Base-by-base conservation (phyloP, 1,140 invertebrate species). In the Temnothorax longispinosus region DNA sequence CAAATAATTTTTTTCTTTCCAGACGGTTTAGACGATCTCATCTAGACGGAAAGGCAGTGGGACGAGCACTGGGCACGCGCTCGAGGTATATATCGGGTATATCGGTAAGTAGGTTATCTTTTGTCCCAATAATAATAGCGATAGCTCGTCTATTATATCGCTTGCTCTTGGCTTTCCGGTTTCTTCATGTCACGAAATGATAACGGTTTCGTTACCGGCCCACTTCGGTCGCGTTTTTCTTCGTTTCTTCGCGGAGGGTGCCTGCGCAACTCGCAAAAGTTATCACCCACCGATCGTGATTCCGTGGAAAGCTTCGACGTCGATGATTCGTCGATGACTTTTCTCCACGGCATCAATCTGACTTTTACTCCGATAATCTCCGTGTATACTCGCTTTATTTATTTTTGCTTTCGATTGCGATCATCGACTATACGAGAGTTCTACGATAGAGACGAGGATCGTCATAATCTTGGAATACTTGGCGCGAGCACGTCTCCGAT, bases 61-160 rank as follows among this genome's bases (percentile, higher is more conserved):
- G 21, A 81, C 64, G 35, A 38, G 21, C 50, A 47, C 38, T 60
- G 74, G 58, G 18, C 76, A 65, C 60, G 58, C 21, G 56, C 56
- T 65, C 69, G 18, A 38, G 41, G 5, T 18, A 8, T 35, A 13
- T n/a, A 13, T n/a, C 60, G 27, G 41, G n/a, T 44, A 52, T 62
- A 58, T 60, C 77, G 74, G 80, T 84, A 92, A 92, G 87, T 91
- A 74, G 88, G 86, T 92, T 92, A 92, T 88, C 89, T 88, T 92
- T 93, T 91, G 90, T 92, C 75, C 64, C 50, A 72, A 54, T 67
- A 65, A 18, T 69, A 54, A 81, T 27, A 47, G 27, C 38, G 71
- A 47, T 47, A 47, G 41, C 27, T 74, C 54, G n/a, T 54, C 27
- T 38, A 74, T 60, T 27, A 50, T 47, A 35, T 13, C 47, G 32